Evolutionary conservation across 2,797 vertebrate genomes (phyloP), one percentile per base, ranked within the genome.

Genomic region (Percopsis omiscomaycus): DNA sequence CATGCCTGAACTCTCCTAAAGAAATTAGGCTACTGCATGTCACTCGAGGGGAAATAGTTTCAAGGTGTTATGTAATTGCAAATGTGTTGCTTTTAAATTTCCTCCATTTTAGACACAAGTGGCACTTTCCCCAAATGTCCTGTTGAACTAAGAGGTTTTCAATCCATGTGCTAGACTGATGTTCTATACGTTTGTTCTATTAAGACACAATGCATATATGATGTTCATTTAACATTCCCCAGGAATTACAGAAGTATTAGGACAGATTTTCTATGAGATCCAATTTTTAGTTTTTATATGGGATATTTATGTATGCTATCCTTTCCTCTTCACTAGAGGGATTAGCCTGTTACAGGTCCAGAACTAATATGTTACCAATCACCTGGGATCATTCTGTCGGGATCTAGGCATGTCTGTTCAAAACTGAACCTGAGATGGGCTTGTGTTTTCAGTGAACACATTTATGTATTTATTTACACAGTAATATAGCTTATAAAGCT

Each of bases 61-160:
- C 9, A 2, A 50, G 5, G 44, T 3, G 12, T 0, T 5, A 0
- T 28, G 1, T 52, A 15, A 28, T 28, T 13, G 54, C 2, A 0
- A 1, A n/a, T 6, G 9, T 0, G 37, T 3, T 60, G 11, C 61
- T 65, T 47, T 13, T 30, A 0, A 4, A 16, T 12, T 5, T 51
- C 8, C 10, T 49, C 5, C 3, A 8, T 6, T 27, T 37, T 13
- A 42, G 28, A 16, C 12, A 22, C 6, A 44, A n/a, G 48, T 70
- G 79, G 61, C 64, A 56, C 45, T 22, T 47, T 29, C 64, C 73
- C 67, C 77, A 48, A 73, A 75, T 58, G 66, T 30, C 69, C 66
- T 22, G 22, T 22, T 22, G 22, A 22, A 22, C 22, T 22, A 1
- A 22, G 22, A 1, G 22, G 22, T 22, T 22, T 22, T 22, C 22